These are phyloP conservation scores for Acrocera orbiculus DNA, from an alignment of 2,888 invertebrate species.

Conservation along the genomic window DNA sequence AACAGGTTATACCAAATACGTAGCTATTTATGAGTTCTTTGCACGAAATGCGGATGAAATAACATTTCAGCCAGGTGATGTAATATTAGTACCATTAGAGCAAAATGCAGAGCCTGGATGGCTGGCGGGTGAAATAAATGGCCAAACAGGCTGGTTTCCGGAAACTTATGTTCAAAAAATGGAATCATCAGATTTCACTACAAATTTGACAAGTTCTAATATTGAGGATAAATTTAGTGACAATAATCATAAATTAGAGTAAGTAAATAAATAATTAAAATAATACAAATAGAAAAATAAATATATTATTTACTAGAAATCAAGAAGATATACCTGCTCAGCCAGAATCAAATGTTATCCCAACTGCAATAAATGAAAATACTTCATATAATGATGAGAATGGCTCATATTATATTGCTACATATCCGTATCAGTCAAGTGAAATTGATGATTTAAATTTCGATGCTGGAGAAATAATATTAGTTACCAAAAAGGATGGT, in stretches of 20 bases:
- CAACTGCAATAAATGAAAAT: conserved; percentile 13
- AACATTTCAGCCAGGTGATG: conserved; percentile 82
- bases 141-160: conserved; percentile 91
- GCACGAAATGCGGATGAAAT: conserved; percentile 87
- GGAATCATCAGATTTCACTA: conserved; percentile 22
- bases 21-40: conserved; percentile 85
- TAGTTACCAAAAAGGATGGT: conserved; percentile 76
- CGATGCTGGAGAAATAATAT: conserved; percentile 69
- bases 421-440: conserved; percentile 74
- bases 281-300: no score
- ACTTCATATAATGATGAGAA: conserved; percentile 24
- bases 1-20: conserved; percentile 47
- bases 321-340: conserved; percentile 31
- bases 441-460: conserved; percentile 87
- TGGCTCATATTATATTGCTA: conserved; percentile 67
- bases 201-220: conserved; percentile 12
- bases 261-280: conserved; percentile 19
- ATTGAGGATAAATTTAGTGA: conserved; percentile 23
- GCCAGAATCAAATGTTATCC: not conserved
- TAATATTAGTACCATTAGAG: conserved; percentile 54
- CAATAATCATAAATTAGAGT: conserved; percentile 35
- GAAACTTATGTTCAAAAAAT: conserved; percentile 83
- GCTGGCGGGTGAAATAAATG: conserved; percentile 81
- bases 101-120: conserved; percentile 94
- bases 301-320: not conserved